Evolutionary conservation across 2,797 vertebrate species (phyloP).

Genomic region (Darevskia mixta): DNA sequence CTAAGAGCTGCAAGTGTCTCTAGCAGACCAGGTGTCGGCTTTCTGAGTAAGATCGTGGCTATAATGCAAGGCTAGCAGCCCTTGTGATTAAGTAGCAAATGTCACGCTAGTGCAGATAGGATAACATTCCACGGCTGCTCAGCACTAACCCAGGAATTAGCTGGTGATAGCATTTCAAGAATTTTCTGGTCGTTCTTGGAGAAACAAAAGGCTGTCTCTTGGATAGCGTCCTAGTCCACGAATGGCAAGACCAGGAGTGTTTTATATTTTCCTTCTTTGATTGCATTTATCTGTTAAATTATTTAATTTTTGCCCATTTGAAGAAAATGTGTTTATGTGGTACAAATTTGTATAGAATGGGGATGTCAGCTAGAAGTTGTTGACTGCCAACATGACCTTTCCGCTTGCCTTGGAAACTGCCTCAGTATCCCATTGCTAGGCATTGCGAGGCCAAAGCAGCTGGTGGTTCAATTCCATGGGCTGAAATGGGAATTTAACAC

Average conservation of each 20-base stretch:
- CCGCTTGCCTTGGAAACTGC: background rate
- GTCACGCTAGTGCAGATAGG: fast-evolving
- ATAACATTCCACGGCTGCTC: background rate
- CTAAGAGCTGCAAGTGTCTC: background rate
- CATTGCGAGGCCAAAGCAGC: background rate
- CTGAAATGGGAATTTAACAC: background rate
- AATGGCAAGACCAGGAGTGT: background rate
- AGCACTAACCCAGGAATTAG: fast-evolving
- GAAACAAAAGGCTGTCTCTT: background rate
- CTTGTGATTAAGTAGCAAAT: fast-evolving
- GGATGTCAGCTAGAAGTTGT: background rate
- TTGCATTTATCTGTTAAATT: background rate
- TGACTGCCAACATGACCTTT: background rate
- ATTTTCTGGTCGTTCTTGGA: background rate
- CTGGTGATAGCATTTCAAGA: fast-evolving
- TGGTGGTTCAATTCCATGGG: background rate
- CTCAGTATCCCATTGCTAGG: background rate
- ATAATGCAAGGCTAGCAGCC: background rate
- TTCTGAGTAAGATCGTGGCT: background rate
- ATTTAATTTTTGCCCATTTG: fast-evolving
- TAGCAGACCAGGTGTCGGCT: background rate
- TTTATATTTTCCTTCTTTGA: background rate
- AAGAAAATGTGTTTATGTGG: background rate
- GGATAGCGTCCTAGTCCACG: background rate
- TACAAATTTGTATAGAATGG: fast-evolving